These are phyloP conservation scores for Grammomys dolichurus DNA, from an alignment of 2,113 vertebrate genomes.

Conservation along the genomic window DNA sequence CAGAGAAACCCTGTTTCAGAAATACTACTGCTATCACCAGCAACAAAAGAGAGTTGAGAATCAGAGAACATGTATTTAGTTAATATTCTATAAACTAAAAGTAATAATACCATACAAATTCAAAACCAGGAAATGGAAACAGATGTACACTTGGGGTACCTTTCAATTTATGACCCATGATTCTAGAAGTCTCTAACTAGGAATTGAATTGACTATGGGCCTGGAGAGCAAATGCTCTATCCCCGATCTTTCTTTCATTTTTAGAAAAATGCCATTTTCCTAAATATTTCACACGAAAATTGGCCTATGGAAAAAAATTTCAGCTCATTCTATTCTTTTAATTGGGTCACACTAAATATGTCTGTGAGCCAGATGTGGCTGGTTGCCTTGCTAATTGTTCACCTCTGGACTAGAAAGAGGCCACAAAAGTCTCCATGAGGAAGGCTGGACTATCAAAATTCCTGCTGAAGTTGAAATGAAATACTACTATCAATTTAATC, in stretches of 20 bases:
- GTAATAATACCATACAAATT: not conserved
- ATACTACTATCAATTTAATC: constrained; percentile 59
- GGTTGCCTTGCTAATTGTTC: constrained; percentile 47
- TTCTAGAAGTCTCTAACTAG: constrained; percentile 5
- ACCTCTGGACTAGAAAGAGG: constrained; percentile 42
- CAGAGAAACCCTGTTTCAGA: not conserved
- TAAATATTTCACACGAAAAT: constrained; percentile 48
- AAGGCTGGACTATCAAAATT: constrained; percentile 46
- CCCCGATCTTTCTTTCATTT: constrained; percentile 27
- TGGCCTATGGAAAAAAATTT: constrained; percentile 6
- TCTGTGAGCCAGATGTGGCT: constrained; percentile 56
- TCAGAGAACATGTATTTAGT: constrained; percentile 4
- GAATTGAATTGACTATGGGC: not conserved
- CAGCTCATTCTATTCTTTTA: constrained; percentile 42
- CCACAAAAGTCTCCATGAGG: constrained; percentile 30
- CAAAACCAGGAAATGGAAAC: constrained; percentile 33
- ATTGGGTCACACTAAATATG: constrained; percentile 41
- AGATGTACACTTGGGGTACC: constrained; percentile 20
- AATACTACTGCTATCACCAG: not conserved
- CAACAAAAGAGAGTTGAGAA: constrained; percentile 64
- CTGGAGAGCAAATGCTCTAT: not conserved
- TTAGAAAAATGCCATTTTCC: not conserved
- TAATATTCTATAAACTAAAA: constrained; percentile 52
- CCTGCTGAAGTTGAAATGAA: constrained; percentile 56
- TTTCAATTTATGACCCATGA: constrained; percentile 36